Evolutionary conservation across 2,113 vertebrate genomes (phyloP), one percentile per base, ranked within the genome.

Genomic region (Xiphophorus maculatus): DNA sequence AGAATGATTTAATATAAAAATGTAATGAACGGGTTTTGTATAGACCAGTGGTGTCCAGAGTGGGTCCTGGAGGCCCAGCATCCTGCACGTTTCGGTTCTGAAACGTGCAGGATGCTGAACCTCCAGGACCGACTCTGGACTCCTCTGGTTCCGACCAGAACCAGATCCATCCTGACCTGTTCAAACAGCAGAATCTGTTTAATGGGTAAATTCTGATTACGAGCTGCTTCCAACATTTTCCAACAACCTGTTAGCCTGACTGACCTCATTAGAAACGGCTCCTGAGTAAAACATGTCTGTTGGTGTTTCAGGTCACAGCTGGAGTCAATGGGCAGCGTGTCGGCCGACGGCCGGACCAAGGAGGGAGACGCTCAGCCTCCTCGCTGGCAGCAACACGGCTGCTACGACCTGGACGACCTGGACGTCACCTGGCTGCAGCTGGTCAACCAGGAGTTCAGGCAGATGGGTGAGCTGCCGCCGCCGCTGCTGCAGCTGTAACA

Each of bases 331-430:
- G 92, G 78, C 30, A 81, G 85, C 12, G 37, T 74, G 27, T 78
- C 76, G 68, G 77, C 44, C 42, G 54, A 32, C 77, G 13, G 29
- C 25, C 76, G 68, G 65, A 79, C 80, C 71, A 58, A 25, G 32
- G 83, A 69, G 25, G 76, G 30, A 71, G 61, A n/a, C 27, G 5
- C 35, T 44, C 83, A 25, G 44, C 71, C 73, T 48, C 71, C 84
- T 22, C 91, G 94, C 12, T 42, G 71, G 71, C 94, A 96, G 44
- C 94, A 91, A 42, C 78, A 95, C 85, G 95, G 95, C 90, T 96
- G 95, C 90, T 99, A 98, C n/a, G 96, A 98, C 95, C 95, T 98
- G 93, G 97, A 99, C 0, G 97, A 99, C 89, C 95, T 97, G 6
- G 97, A 99, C 25, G 96, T 97, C 33, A 94, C 94, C 87, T 99